A percentile compares a stretch with the other conserved stretches of the same genome.
phyloP scores from a whole-genome alignment of 2,797 vertebrate genomes.

The Tolypeutes matacus region DNA sequence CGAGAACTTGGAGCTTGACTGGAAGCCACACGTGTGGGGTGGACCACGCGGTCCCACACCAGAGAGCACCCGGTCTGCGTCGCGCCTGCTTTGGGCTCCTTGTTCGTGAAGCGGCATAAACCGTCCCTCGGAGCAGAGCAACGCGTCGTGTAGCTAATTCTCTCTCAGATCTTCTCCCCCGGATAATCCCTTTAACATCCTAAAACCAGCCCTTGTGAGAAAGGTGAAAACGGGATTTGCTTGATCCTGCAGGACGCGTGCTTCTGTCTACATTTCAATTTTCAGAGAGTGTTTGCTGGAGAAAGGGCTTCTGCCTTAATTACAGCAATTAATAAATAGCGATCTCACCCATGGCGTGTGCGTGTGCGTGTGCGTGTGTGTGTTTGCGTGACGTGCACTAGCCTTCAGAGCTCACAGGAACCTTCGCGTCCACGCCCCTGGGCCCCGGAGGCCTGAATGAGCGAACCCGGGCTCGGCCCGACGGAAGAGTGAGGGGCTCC shows the following conservation, averaged over 20 bases:
- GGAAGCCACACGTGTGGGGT: neutral
- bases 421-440: accelerated
- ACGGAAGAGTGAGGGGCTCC: accelerated
- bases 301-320: neutral
- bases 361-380: neutral
- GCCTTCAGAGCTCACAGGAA: neutral
- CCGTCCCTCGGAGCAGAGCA: neutral
- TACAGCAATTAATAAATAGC: neutral
- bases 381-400: neutral
- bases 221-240: neutral
- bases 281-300: neutral
- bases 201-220: neutral
- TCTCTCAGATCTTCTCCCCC: neutral
- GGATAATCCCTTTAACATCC: neutral
- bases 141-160: neutral
- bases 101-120: accelerated
- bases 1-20: neutral
- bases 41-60: accelerated
- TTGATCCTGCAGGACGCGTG: neutral
- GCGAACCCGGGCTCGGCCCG: neutral
- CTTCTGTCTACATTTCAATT: too few relatives aligned
- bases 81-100: neutral
- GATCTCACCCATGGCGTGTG: neutral
- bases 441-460: neutral
- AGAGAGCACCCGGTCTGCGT: neutral